Conservation (phyloP, 2,113 vertebrate genomes). For the rat (Rattus norvegicus) region DNA sequence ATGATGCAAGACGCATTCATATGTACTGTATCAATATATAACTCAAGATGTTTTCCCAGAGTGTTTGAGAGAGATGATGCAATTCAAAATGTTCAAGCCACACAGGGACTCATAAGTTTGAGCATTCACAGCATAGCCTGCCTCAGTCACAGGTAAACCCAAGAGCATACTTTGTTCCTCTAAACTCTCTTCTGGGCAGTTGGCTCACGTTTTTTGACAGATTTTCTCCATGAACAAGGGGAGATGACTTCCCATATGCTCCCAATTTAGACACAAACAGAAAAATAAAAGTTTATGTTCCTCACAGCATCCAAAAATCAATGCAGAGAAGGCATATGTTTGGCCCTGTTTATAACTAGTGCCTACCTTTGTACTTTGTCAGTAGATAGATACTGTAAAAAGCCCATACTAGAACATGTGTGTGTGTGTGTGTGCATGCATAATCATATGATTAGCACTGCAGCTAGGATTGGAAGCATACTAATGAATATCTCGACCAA, state of each 20-base stretch:
- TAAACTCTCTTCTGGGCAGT: neutral
- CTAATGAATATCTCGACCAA: neutral
- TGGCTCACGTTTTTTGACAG: constrained; percentile 12
- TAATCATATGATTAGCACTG: neutral
- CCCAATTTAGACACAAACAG: constrained; percentile 20
- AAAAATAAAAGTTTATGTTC: constrained; percentile 12
- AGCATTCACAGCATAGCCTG: neutral
- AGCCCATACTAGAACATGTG: neutral
- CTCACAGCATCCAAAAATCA: constrained; percentile 11
- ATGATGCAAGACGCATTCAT: neutral
- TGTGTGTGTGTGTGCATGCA: neutral
- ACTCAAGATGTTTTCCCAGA: constrained; percentile 29
- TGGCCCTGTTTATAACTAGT: neutral
- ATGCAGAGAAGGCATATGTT: neutral
- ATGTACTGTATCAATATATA: neutral
- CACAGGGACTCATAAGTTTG: neutral
- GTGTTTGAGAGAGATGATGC: constrained; percentile 11
- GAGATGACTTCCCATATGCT: neutral
- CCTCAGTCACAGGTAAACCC: neutral
- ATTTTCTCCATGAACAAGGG: neutral
- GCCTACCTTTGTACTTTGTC: neutral
- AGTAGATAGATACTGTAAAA: neutral
- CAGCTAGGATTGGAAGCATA: neutral
- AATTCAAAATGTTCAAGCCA: neutral
- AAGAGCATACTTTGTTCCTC: neutral